Evolutionary conservation across 2,113 vertebrate species (phyloP), one percentile per base, ranked within the genome.

Genomic region (Quiscalus mexicanus): DNA sequence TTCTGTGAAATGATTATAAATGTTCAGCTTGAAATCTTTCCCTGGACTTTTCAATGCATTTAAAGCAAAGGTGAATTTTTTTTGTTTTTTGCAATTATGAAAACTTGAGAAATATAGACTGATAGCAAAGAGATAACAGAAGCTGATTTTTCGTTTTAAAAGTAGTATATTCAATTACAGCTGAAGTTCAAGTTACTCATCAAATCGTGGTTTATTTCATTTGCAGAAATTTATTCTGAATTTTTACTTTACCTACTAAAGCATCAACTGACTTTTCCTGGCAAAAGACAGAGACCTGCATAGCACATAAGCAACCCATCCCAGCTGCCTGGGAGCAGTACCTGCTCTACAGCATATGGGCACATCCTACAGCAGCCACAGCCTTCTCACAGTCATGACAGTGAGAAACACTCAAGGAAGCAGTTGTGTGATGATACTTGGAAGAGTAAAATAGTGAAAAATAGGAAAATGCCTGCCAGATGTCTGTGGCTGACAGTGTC

Each of bases 241-340:
- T 73, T 80, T 90, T 90, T 56, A 47, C 31, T 94, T 89, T 84
- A 52, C 33, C 39, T 73, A 73, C 90, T 79, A 45, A 89, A 84
- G 39, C 35, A 78, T 60, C 49, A 74, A 30, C 58, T 77, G 59
- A 81, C 41, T 69, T 77, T 87, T 89, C 42, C 80, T 81, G 49
- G 82, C 27, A 82, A 87, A 91, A 30, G 9, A 67, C 6, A 84
- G 62, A 55, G 91, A 68, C 27, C 20, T 86, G 64, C 56, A 60
- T 7, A 73, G 44, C n/a, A 24, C 16, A 42, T 4, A 77, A 86
- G 83, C 42, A 84, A 47, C 45, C n/a, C 55, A 65, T 33, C 21
- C 71, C 87, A 90, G 77, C 71, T 90, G 87, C 89, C 71, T 70
- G 47, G 37, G 69, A 77, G 58, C 27, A 23, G 13, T 69, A 64